Evolutionary conservation across 2,888 invertebrate genomes (phyloP).

Genomic region (Caenorhabditis uteleia): DNA sequence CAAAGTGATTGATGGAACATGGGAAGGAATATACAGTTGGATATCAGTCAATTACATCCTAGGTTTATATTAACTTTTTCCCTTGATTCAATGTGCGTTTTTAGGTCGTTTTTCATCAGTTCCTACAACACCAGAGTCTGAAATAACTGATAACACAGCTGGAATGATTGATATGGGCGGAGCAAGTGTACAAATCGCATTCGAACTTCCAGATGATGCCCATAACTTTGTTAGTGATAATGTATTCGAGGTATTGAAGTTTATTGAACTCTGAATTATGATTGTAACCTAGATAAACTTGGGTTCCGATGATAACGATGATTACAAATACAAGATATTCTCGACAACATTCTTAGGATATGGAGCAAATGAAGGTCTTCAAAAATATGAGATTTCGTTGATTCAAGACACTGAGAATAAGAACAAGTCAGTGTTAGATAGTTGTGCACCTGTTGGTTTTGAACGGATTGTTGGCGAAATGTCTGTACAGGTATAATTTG

Average conservation of each 20-base stretch:
- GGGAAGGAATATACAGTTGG: constrained; percentile 75
- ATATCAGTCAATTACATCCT: constrained; percentile 70
- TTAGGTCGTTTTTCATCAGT: too few relatives aligned
- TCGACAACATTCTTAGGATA: constrained; percentile 74
- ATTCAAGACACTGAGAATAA: constrained; percentile 31
- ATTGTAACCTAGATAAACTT: constrained; percentile 72
- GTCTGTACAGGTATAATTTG: neutral
- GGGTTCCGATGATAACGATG: constrained; percentile 71
- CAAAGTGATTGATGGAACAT: constrained; percentile 74
- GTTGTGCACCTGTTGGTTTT: neutral
- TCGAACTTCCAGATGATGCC: constrained; percentile 59
- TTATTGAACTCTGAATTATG: neutral
- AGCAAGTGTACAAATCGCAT: constrained; percentile 74
- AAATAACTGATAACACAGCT: too few relatives aligned
- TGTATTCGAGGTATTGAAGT: constrained; percentile 24
- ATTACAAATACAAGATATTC: constrained; percentile 73
- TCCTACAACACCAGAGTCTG: too few relatives aligned
- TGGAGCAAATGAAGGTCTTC: constrained; percentile 73
- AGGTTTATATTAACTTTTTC: too few relatives aligned
- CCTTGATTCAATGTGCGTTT: too few relatives aligned
- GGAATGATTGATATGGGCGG: constrained; percentile 75
- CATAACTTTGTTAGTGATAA: constrained; percentile 45
- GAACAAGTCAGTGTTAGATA: too few relatives aligned
- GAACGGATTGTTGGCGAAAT: neutral
- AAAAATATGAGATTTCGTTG: neutral